Base-by-base conservation (phyloP, 2,888 invertebrate genomes). In the Drosophila anomelani region DNA sequence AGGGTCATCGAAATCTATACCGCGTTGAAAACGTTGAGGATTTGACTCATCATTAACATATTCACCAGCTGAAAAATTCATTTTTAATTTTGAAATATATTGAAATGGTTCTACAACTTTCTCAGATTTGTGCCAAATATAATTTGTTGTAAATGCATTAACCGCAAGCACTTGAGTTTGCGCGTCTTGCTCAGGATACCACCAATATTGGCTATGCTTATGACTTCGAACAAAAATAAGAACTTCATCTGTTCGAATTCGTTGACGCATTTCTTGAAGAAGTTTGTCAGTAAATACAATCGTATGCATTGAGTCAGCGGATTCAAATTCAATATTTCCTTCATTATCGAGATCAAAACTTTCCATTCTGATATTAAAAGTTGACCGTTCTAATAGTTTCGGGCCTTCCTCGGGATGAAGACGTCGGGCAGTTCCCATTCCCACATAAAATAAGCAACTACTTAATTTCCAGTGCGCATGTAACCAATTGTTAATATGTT, bases 101-200 rank as follows among this genome's bases (percentile, higher is more conserved):
- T 74, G 76, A 39, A 79, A 69, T 0, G 79, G 76, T 4, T 74
- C 78, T 2, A 44, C 13, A 2, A 79, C 44, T 39, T 55, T 7
- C 2, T 66, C 47, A 9, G 62, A 60, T 43, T 68, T 74, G 17
- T 72, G 43, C 63, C 71, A 71, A 43, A 74, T 59, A 1, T 23
- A 13, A n/a, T 56, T 63, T 6, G 47, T 13, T 5, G 78, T 72
- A 43, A 76, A 79, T 2, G 60, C 74, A 39, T 79, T 79, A 7
- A 79, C 71, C 9, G 74, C 79, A n/a, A 79, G 55, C 0, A 78
- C 76, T 17, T 78, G 76, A 0, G 79, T 74, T 3, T 68, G 58
- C 12, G 79, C 78, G 10, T 78, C 76, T 46, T 76, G 78, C 13
- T 79, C 74, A 1, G 79, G 79, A 26, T 78, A 79, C 75, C 78